phyloP scores from a whole-genome alignment of 2,113 vertebrate genomes.

The Daubentonia madagascariensis region DNA sequence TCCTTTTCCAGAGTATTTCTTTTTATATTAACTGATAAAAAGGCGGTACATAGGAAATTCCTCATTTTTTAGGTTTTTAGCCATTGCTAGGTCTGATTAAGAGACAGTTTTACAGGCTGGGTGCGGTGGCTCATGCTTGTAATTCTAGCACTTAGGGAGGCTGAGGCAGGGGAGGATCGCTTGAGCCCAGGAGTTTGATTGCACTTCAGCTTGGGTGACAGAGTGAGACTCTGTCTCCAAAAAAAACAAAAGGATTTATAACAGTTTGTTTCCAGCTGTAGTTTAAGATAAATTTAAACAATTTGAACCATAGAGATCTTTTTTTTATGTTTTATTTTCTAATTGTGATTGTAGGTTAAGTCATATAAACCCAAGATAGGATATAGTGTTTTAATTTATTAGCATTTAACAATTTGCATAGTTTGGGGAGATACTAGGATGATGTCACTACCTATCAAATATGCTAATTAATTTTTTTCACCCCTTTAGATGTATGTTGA shows the following conservation, averaged over 20 bases:
- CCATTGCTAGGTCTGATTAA: neutral
- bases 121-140: too few species aligned
- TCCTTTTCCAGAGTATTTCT: neutral
- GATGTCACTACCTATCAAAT: neutral
- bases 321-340: conserved; percentile 21
- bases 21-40: neutral
- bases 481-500: neutral
- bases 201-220: too few species aligned
- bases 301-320: neutral
- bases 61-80: neutral
- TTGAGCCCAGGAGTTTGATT: too few species aligned
- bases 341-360: neutral
- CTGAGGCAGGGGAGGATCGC: too few species aligned
- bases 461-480: neutral
- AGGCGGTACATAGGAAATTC: neutral
- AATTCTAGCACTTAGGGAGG: too few species aligned
- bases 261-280: neutral
- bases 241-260: neutral
- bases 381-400: neutral
- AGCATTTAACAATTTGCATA: neutral
- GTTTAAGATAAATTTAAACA: neutral
- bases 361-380: conserved; percentile 2
- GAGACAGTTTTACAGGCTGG: neutral
- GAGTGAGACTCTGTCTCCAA: too few species aligned
- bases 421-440: neutral